Conservation (phyloP, 2,113 vertebrate species). For the Phasianus colchicus region DNA sequence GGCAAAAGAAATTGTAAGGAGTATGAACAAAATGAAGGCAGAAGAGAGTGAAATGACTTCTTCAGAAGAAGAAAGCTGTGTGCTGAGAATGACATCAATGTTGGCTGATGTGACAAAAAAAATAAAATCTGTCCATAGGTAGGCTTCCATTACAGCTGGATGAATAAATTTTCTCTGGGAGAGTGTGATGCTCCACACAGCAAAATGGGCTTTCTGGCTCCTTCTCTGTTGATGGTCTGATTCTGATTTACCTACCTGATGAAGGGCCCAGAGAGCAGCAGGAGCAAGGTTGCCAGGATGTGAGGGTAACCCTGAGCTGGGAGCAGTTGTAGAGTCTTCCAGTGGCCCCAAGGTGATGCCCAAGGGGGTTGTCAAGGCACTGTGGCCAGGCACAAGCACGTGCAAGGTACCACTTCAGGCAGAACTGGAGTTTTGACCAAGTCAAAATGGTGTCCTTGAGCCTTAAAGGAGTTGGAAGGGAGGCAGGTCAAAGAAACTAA, state of each 20-base stretch:
- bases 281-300: not conserved
- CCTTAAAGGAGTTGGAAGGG: not conserved
- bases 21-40: not conserved
- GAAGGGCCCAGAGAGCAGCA: not conserved
- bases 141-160: not conserved
- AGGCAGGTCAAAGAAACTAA: not conserved
- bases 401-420: too few relatives aligned
- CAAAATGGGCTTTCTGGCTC: not conserved
- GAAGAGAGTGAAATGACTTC: not conserved
- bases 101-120: not conserved
- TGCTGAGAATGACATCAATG: accelerated
- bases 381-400: accelerated
- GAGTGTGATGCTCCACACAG: not conserved
- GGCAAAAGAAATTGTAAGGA: not conserved
- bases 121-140: not conserved
- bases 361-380: not conserved
- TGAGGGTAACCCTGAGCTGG: not conserved
- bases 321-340: not conserved
- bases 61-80: not conserved
- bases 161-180: not conserved
- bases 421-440: not conserved
- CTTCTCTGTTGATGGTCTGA: not conserved
- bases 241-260: not conserved
- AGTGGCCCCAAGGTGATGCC: not conserved
- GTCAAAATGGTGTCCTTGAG: not conserved